These are phyloP conservation scores for Lydus trimaculatus DNA, from an alignment of 2,888 invertebrate species.

Conservation along the genomic window DNA sequence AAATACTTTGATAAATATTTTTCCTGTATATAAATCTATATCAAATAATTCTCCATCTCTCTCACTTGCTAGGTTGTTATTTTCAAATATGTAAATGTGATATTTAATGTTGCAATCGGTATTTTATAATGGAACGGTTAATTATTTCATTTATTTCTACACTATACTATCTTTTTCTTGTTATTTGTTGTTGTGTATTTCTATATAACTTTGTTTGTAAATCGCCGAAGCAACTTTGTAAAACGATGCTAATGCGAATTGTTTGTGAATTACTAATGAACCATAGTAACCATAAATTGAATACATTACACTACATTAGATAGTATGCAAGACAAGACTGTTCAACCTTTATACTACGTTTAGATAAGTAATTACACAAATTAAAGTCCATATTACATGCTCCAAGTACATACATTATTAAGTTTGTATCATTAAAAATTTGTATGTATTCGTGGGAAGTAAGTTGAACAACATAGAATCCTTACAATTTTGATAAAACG, in stretches of 20 bases:
- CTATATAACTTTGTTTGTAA: not conserved
- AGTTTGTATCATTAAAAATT: not conserved
- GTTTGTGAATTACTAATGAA: slow-evolving; percentile 10
- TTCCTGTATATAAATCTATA: not conserved
- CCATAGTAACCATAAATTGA: slow-evolving; percentile 3
- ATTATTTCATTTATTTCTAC: not conserved
- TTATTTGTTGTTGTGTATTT: not conserved
- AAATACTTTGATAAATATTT: not conserved
- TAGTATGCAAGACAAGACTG: slow-evolving; percentile 3
- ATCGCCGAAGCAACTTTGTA: not conserved
- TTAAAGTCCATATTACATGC: not conserved
- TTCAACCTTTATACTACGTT: not conserved
- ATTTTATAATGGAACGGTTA: not conserved
- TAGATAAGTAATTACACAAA: not conserved
- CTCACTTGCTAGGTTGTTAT: too few relatives aligned
- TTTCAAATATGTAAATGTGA: not conserved
- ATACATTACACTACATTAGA: slow-evolving; percentile 11
- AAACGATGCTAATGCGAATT: slow-evolving; percentile 6
- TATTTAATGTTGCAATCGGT: not conserved
- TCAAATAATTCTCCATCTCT: not conserved
- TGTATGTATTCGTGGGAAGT: too few relatives aligned
- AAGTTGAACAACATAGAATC: too few relatives aligned
- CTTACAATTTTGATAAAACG: too few relatives aligned
- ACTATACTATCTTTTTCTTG: not conserved
- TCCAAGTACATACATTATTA: not conserved